Evolutionary conservation across 2,888 invertebrate species (phyloP).

Genomic region (Julus scanicus): DNA sequence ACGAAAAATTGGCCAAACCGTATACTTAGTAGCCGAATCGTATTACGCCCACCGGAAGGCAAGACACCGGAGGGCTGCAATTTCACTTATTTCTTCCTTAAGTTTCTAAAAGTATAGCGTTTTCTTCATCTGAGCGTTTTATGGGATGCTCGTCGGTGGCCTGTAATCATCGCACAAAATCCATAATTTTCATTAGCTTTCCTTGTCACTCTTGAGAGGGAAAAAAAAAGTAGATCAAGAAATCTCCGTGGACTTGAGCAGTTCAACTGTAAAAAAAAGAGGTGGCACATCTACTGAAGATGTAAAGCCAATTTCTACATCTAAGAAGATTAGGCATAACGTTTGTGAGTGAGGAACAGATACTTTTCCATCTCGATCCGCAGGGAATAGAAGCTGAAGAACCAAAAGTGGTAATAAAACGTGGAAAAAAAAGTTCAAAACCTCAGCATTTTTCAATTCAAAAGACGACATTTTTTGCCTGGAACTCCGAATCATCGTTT

Average conservation of each 20-base stretch:
- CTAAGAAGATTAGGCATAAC: neutral
- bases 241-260: neutral
- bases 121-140: constrained; percentile 16
- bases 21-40: neutral
- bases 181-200: constrained; percentile 37
- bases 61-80: constrained; percentile 10
- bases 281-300: constrained; percentile 9
- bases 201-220: neutral
- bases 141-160: neutral
- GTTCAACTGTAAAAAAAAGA: constrained; percentile 31
- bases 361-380: neutral
- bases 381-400: neutral
- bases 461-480: neutral
- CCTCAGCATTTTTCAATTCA: neutral
- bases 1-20: neutral
- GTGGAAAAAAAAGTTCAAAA: neutral
- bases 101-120: neutral
- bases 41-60: constrained; percentile 11
- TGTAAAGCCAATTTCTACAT: constrained; percentile 25
- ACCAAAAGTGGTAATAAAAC: constrained; percentile 3
- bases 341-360: neutral
- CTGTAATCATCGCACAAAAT: constrained; percentile 31
- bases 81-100: constrained; percentile 3
- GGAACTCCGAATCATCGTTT: neutral
- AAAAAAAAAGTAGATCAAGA: neutral